Evolutionary conservation across 2,888 invertebrate species (phyloP), one percentile per base, ranked within the genome.

Genomic region (Hecatera dysodea): DNA sequence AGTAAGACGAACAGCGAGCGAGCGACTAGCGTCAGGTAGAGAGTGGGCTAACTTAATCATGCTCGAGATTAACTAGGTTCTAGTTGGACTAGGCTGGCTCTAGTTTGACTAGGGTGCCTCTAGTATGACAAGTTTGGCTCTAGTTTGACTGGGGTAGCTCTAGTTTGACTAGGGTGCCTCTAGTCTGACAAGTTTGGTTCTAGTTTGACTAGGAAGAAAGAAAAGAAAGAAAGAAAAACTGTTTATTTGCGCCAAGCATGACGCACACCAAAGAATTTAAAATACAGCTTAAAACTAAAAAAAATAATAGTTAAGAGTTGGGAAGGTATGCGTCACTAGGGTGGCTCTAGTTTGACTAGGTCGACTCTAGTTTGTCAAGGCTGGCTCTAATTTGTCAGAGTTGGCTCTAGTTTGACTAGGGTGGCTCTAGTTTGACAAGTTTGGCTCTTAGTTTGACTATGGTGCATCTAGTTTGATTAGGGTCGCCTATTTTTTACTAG

Each of bases 21-120:
- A 65, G 57, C 75, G 24, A 48, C 77, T 73, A 67, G 78, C 79
- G 81, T 8, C 81, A 79, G 79, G 79, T 79, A 79, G 59, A 78
- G 46, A 67, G 64, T 67, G 80, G 65, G 68, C 44, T 73, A 52
- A 59, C 59, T 27, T 50, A 19, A 55, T 39, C 62, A 36, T 46
- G 36, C 53, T 69, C 69, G 42, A 55, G 59, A 24, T 46, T 56
- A 44, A 50, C 75, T 52, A 52, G 9, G 8, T 0, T 22, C 15
- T 39, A 27, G 61, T 70, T 39, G 24, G 52, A 44, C 72, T 44
- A 48, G 42, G 3, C 1, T n/a, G 11, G 5, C 12, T 29, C 11
- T 22, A 42, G 52, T 63, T 48, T 11, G 17, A 39, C 63, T 39
- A 3, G 5, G 24, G 12, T 29, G 1, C 3, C 0, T 50, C 19